These are phyloP conservation scores for Leucophenga montana DNA, from an alignment of 2,888 invertebrate species.

Conservation along the genomic window DNA sequence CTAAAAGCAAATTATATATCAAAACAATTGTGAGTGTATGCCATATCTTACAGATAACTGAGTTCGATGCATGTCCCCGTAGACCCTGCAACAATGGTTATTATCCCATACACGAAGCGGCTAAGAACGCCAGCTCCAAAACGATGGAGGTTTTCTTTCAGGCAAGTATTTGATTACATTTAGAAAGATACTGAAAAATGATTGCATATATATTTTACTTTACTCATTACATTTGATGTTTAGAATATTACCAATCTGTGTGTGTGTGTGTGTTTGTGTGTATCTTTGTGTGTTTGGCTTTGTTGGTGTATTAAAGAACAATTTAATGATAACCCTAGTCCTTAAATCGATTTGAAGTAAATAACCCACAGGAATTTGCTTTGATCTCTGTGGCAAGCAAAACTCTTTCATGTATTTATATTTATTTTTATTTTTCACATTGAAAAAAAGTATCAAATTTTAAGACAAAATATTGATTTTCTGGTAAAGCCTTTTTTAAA, in stretches of 20 bases:
- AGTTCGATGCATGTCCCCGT: constrained; percentile 85
- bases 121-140: constrained; percentile 89
- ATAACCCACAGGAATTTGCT: background rate
- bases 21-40: constrained; percentile 36
- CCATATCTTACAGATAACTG: constrained; percentile 79
- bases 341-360: no score
- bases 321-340: no score
- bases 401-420: background rate
- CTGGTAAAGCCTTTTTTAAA: no score
- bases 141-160: constrained; percentile 87
- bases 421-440: constrained; percentile 29
- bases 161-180: constrained; percentile 62
- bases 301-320: no score
- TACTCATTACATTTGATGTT: background rate
- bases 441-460: constrained; percentile 49
- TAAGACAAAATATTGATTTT: background rate
- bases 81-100: constrained; percentile 89
- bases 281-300: background rate
- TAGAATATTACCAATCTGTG: no score
- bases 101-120: constrained; percentile 92
- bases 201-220: background rate
- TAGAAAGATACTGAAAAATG: no score
- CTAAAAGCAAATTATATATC: background rate
- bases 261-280: no score
- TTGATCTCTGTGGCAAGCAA: constrained; percentile 1